Evolutionary conservation across 1,140 invertebrate genomes (phyloP).

Genomic region (silkworm (Bombyx mori)): DNA sequence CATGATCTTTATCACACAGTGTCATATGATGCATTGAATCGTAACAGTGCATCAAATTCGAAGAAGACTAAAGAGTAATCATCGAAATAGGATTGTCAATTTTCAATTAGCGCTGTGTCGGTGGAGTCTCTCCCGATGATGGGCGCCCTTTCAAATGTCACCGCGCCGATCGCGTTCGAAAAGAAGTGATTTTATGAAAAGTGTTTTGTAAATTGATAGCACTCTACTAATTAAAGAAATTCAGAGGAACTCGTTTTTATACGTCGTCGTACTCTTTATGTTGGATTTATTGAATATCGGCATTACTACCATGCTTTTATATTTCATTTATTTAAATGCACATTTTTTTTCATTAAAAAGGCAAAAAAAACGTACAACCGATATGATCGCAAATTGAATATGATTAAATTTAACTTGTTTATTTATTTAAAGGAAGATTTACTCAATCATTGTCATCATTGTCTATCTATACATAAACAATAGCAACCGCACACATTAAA

Average conservation of each 20-base stretch:
- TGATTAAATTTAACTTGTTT: not conserved
- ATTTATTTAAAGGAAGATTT: not conserved
- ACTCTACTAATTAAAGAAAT: not conserved
- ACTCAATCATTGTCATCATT: not conserved
- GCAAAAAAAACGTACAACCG: too few species aligned
- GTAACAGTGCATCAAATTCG: slow-evolving; percentile 20
- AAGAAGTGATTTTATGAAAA: slow-evolving; percentile 2
- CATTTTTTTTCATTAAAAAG: too few species aligned
- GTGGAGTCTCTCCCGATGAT: slow-evolving; percentile 31
- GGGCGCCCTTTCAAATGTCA: slow-evolving; percentile 16
- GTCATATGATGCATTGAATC: slow-evolving; percentile 3
- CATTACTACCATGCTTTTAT: too few species aligned
- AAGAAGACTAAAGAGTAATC: slow-evolving; percentile 35
- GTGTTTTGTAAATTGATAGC: slow-evolving; percentile 3
- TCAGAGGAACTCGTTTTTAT: too few species aligned
- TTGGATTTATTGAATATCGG: too few species aligned
- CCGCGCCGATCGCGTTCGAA: not conserved
- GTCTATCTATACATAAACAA: not conserved
- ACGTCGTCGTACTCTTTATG: too few species aligned
- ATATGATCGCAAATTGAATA: too few species aligned
- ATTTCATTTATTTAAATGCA: too few species aligned
- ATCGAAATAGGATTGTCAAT: slow-evolving; percentile 65
- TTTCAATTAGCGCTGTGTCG: slow-evolving; percentile 56
- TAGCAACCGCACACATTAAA: not conserved
- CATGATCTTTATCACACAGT: not conserved